Evolutionary conservation across 2,888 invertebrate genomes (phyloP).

Genomic region (Mimas tiliae): DNA sequence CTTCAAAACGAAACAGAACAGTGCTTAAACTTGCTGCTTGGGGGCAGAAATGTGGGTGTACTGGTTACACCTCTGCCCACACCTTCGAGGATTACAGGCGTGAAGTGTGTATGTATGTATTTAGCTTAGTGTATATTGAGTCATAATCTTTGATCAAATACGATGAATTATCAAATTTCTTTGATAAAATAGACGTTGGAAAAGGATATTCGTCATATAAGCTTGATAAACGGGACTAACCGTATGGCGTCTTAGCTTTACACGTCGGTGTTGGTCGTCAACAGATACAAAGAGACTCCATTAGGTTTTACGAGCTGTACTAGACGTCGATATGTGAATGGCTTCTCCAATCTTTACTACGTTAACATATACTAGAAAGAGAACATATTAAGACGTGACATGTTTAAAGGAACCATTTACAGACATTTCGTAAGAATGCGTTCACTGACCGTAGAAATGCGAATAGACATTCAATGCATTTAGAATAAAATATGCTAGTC

Average conservation of each 20-base stretch:
- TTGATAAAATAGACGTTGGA: too few species aligned
- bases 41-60: too few species aligned
- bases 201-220: too few species aligned
- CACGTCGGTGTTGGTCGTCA: neutral
- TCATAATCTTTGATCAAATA: too few species aligned
- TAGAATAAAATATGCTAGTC: neutral
- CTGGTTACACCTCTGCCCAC: too few species aligned
- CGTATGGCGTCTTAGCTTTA: neutral
- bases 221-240: neutral
- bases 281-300: slow-evolving; percentile 22
- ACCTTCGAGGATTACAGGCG: too few species aligned
- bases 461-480: neutral
- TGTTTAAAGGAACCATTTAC: neutral
- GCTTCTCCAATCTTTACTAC: neutral
- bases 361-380: neutral
- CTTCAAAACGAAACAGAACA: too few species aligned
- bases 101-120: too few species aligned
- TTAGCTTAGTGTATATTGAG: too few species aligned
- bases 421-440: neutral
- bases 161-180: too few species aligned
- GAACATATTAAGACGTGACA: neutral
- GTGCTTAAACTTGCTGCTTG: too few species aligned
- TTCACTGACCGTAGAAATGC: neutral
- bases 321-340: slow-evolving; percentile 9
- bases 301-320: slow-evolving; percentile 14